Evolutionary conservation across 2,888 invertebrate genomes (phyloP).

Genomic region (Perizoma flavofasciatum): DNA sequence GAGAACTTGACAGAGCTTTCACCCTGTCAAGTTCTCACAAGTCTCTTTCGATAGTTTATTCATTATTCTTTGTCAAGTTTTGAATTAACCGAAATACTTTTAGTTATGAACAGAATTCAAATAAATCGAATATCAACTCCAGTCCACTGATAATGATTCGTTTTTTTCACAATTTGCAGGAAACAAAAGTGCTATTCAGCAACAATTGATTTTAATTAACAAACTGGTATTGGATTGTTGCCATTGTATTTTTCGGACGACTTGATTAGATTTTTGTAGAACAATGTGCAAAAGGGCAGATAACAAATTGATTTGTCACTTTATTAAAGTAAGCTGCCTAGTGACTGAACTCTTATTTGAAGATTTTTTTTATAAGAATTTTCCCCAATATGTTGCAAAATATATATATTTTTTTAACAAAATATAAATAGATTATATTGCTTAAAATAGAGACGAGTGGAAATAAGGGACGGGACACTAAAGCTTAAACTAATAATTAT

Average conservation of each 20-base stretch:
- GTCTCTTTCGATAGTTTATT: no score
- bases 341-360: no score
- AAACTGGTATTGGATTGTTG: conserved; percentile 63
- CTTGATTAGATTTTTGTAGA: conserved; percentile 74
- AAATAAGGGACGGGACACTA: no score
- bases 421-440: no score
- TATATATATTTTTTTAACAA: no score
- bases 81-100: conserved; percentile 7
- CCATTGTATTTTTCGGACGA: conserved; percentile 68
- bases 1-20: no score
- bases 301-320: conserved; percentile 69
- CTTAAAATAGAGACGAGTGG: no score
- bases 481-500: no score
- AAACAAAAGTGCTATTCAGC: conserved; percentile 50
- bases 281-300: conserved; percentile 74
- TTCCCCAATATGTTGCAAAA: no score
- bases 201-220: conserved; percentile 78
- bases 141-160: neutral
- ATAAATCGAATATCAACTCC: neutral
- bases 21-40: no score
- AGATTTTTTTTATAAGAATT: no score
- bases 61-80: neutral
- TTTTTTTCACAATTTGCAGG: conserved; percentile 36
- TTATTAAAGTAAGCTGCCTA: conserved; percentile 53
- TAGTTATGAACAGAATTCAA: conserved; percentile 1